Conservation (phyloP, 2,797 vertebrate genomes). For the Etheostoma perlongum region DNA sequence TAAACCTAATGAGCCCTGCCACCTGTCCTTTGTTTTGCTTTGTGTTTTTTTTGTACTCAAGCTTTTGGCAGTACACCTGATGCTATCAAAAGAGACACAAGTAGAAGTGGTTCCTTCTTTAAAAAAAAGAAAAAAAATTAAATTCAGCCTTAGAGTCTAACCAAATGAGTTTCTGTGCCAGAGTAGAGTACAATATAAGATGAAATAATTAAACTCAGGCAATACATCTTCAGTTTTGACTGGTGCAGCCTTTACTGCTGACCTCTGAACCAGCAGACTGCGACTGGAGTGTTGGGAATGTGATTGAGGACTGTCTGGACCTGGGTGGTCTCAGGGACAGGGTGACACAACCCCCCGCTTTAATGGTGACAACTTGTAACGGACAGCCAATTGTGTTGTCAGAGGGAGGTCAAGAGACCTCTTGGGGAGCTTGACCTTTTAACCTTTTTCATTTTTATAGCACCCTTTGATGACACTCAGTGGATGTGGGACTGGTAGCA, state of each 20-base stretch:
- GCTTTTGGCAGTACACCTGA: conserved; percentile 39
- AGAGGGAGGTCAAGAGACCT: conserved; percentile 28
- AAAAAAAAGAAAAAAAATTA: background rate
- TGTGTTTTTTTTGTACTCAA: background rate
- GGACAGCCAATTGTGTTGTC: conserved; percentile 33
- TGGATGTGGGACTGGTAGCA: background rate
- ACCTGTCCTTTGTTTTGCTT: conserved; percentile 59
- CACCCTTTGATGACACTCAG: conserved; percentile 12
- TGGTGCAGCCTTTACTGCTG: conserved; percentile 15
- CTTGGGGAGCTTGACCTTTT: conserved; percentile 29
- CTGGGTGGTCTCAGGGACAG: conserved; percentile 62
- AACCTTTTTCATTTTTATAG: conserved; percentile 32
- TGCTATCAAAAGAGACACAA: conserved; percentile 6
- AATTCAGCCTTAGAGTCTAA: background rate
- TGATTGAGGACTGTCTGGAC: conserved; percentile 18
- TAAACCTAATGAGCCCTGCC: conserved; percentile 31
- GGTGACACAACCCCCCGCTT: conserved; percentile 20
- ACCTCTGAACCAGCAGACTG: conserved; percentile 43
- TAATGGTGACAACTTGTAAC: conserved; percentile 39
- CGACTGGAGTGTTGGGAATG: conserved; percentile 41
- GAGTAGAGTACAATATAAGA: background rate
- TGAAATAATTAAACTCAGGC: background rate
- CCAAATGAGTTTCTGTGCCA: background rate
- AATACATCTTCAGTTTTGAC: background rate
- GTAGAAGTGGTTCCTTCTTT: background rate